Base-by-base conservation (phyloP, 2,888 invertebrate genomes). In the Eupithecia dodoneata region DNA sequence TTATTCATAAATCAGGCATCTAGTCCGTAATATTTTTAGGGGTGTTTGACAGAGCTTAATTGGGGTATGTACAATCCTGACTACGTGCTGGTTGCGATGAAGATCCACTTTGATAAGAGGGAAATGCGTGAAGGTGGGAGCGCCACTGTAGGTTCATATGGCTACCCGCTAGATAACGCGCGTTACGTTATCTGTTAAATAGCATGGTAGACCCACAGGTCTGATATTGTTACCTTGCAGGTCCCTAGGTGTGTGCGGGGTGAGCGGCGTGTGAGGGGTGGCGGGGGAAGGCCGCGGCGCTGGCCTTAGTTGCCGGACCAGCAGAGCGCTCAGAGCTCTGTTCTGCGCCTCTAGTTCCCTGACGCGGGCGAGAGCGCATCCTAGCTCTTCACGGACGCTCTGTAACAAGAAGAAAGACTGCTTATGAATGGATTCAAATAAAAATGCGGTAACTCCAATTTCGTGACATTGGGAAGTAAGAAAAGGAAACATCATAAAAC, bases 341-440 rank as follows among this genome's bases (percentile, higher is more conserved):
- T 98, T 98, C 89, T 98, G 97, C 49, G 96, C 95, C 90, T 98
- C 98, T 82, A 98, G 93, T 88, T 98, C 98, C 82, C 97, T 96
- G 71, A 98, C 97, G 79, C 97, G 96, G 79, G 96, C 96, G 86
- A 97, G 97, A 18, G 98, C 95, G 80, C 96, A 96, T 76, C 96
- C 96, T 87, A 98, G 96, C 92, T 98, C 98, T 88, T 98, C 98
- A 79, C 97, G 96, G 76, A 98, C 95, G 85, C 97, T 97, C 97
- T 97, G 93, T 0, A 88, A 89, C 4, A 13, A 52, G n/a, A 15
- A 3, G 9, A 42, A 18, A 30, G 12, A 30, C 10, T n/a, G 63
- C 63, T 30, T 18, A 30, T 3, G 59, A 15, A 10, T n/a, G 4
- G n/a, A 59, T 59, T 59, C 59, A 0, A 4, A 59, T 9, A 59